Percentiles rank a stretch among this genome's conserved stretches.
These are phyloP conservation scores for Amphibalanus amphitrite DNA, from an alignment of 1,140 invertebrate genomes.

Conservation along the genomic window DNA sequence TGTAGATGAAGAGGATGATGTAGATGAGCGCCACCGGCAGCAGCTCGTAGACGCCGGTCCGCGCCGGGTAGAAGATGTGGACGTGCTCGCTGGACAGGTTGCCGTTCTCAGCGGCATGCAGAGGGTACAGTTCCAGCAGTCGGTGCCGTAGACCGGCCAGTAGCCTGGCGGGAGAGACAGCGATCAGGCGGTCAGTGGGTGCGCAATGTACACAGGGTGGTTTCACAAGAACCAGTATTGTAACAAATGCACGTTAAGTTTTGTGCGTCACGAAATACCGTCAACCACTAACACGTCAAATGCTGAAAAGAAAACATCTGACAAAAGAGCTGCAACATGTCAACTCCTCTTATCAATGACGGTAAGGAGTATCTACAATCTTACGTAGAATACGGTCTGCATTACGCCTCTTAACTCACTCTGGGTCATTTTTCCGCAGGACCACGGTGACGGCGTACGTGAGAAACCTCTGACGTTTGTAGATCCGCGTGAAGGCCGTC, in stretches of 20 bases:
- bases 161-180: conserved; percentile 42
- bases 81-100: conserved; percentile 26
- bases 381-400: too few relatives aligned
- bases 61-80: conserved; percentile 67
- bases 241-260: too few relatives aligned
- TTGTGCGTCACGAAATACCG: too few relatives aligned
- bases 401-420: too few relatives aligned
- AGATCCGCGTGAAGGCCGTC: conserved; percentile 64
- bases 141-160: conserved; percentile 50
- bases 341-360: too few relatives aligned
- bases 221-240: too few relatives aligned
- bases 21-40: conserved; percentile 69
- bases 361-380: too few relatives aligned
- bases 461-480: conserved; percentile 60
- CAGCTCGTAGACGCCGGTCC: conserved; percentile 70
- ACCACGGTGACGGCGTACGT: conserved; percentile 81
- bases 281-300: too few relatives aligned
- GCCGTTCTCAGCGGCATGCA: conserved; percentile 32
- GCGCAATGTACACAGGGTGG: too few relatives aligned
- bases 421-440: conserved; percentile 54
- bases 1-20: conserved; percentile 67
- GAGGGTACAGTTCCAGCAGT: conserved; percentile 48
- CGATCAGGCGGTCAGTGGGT: too few relatives aligned
- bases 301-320: too few relatives aligned
- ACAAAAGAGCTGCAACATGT: too few relatives aligned